Conservation (phyloP, 1,140 invertebrate species). For the Caenorhabditis briggsae region DNA sequence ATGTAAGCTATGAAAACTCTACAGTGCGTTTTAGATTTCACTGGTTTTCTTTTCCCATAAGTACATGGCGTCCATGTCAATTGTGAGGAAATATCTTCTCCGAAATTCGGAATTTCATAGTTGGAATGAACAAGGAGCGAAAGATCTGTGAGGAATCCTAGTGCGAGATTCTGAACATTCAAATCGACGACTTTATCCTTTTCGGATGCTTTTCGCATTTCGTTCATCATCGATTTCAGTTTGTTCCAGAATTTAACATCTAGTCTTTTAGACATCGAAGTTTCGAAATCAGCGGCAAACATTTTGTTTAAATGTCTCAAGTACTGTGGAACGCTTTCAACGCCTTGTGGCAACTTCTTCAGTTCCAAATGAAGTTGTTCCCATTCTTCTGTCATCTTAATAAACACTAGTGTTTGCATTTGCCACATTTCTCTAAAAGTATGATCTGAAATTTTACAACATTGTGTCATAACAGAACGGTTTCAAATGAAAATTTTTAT, state of each 20-base stretch:
- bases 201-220: not conserved
- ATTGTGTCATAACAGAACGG: too few relatives aligned
- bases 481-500: not conserved
- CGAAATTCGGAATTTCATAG: conserved; percentile 26
- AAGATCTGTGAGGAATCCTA: conserved; percentile 16
- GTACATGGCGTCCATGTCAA: not conserved
- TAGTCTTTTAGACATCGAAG: not conserved
- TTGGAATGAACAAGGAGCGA: conserved; percentile 29
- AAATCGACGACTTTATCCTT: conserved; percentile 1
- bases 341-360: conserved; percentile 18
- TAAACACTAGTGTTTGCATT: too few relatives aligned
- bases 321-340: conserved; percentile 8
- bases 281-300: conserved; percentile 39
- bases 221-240: conserved; percentile 32
- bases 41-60: not conserved
- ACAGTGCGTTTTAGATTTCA: conserved; percentile 15
- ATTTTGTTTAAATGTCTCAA: conserved; percentile 34
- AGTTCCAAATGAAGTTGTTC: not conserved
- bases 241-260: conserved; percentile 41
- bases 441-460: too few relatives aligned
- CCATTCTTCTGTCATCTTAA: conserved; percentile 24
- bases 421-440: not conserved
- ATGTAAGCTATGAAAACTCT: conserved; percentile 30
- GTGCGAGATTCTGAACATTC: conserved; percentile 14
- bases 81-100: not conserved